These are phyloP conservation scores for Tethya wilhelma DNA, from an alignment of 37 sponge, comb jelly and placozoan species.

Conservation along the genomic window DNA sequence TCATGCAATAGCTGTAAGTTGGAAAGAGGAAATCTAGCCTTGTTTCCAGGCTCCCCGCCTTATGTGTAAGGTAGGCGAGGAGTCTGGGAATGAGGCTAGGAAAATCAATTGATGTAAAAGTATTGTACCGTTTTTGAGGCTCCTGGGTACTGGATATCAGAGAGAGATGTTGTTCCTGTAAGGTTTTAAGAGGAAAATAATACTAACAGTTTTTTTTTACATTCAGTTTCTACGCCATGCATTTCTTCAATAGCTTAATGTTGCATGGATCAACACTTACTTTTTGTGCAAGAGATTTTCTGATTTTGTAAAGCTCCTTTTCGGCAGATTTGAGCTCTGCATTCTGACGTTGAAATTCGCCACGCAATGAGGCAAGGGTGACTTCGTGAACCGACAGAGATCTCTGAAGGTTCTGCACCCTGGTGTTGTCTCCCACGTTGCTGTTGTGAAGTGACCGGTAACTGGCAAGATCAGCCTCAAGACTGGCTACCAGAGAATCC, in stretches of 20 bases:
- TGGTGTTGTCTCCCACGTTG: neutral
- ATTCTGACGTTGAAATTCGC: slow-evolving; percentile 18
- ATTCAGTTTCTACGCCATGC: neutral
- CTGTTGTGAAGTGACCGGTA: neutral
- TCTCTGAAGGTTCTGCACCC: slow-evolving; percentile 7
- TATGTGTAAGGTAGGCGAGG: no score
- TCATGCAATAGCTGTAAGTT: no score
- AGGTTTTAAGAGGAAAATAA: neutral
- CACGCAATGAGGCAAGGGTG: slow-evolving; percentile 12
- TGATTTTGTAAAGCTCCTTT: slow-evolving; percentile 26
- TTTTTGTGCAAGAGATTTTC: slow-evolving; percentile 15
- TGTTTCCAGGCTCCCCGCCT: no score
- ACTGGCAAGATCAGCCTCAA: slow-evolving; percentile 32
- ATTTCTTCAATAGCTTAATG: no score
- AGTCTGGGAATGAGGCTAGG: no score
- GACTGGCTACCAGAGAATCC: slow-evolving; percentile 26
- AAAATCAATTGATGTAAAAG: no score
- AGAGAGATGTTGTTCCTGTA: slow-evolving; percentile 22
- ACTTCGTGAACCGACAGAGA: slow-evolving; percentile 32
- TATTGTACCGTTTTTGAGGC: no score
- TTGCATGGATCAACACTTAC: neutral
- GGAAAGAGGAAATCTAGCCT: no score
- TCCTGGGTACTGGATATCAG: neutral
- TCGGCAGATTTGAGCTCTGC: slow-evolving; percentile 19
- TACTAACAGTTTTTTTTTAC: neutral